These are phyloP conservation scores for Pluvianellus socialis DNA, from an alignment of 2,113 vertebrate species.

Conservation along the genomic window DNA sequence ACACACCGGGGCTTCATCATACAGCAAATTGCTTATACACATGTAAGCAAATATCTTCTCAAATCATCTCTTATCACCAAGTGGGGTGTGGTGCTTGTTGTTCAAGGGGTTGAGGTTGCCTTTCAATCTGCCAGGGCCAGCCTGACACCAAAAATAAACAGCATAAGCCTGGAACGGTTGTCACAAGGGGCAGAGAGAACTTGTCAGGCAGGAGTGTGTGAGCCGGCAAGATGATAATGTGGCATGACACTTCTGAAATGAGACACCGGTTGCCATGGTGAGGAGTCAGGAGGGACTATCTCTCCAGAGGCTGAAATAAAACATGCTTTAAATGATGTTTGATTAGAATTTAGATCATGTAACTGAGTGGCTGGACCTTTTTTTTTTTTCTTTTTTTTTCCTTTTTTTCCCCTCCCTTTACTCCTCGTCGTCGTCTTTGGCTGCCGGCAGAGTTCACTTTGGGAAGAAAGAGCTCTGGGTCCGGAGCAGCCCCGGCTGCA, in stretches of 20 bases:
- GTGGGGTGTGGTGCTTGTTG: conserved; percentile 80
- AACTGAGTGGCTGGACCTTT: conserved; percentile 87
- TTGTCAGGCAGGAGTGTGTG: conserved; percentile 93
- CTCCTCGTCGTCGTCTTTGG: conserved; percentile 73
- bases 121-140: conserved; percentile 77
- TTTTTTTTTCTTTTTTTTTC: conserved; percentile 62
- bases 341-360: conserved; percentile 99
- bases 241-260: conserved; percentile 99
- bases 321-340: conserved; percentile 99
- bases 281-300: conserved; percentile 89
- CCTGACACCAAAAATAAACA: conserved; percentile 87
- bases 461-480: conserved; percentile 17
- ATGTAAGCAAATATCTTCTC: conserved; percentile 92
- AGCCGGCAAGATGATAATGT: conserved; percentile 96
- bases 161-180: conserved; percentile 78
- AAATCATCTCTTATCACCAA: conserved; percentile 92
- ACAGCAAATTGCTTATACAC: conserved; percentile 84
- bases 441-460: conserved; percentile 67
- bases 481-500: neutral
- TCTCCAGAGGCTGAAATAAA: conserved; percentile 98
- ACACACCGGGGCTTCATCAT: conserved; percentile 63
- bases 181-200: conserved; percentile 90
- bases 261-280: conserved; percentile 97
- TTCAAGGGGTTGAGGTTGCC: conserved; percentile 79
- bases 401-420: conserved; percentile 2